Evolutionary conservation across 2,888 invertebrate genomes (phyloP), one percentile per base, ranked within the genome.

Genomic region (Blastobasis adustella): DNA sequence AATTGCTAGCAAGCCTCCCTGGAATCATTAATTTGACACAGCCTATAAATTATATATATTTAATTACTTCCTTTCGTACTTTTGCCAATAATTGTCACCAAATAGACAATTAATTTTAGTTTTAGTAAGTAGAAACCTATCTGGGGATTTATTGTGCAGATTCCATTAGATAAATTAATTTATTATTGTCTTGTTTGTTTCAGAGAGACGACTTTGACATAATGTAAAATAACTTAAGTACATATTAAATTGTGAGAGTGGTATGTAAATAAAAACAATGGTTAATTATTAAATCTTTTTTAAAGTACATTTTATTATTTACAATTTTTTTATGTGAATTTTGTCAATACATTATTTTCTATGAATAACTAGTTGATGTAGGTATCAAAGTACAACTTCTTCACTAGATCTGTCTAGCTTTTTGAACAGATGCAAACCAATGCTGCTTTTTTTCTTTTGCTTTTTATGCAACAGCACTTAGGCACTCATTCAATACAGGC

Each of bases 161-260:
- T 37, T 44, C 7, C 46, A 37, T 23, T 45, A 10, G 10, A 39
- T 45, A 41, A 43, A 41, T 41, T 37, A 44, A 37, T 8, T 45
- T 10, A 48, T 23, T 40, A 37, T 53, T 51, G 3, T 23, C 59
- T 53, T 63, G 62, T 70, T 80, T 79, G 67, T 90, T 90, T 65
- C 89, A 90, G 90, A 81, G 90, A 56, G 90, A 90, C 62, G 90
- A 90, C 62, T 90, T 89, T 58, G 89, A 89, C n/a, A 78, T 86
- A 76, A 57, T 87, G 46, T 88, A 70, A 63, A 39, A 8, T 40
- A 40, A 3, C 2, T 3, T 40, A 40, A 9, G 9, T 8, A 40
- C 6, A 40, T 8, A 40, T 1, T 40, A 42, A 45, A 44, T 5
- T 5, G 9, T 47, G 38, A 37, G n/a, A 47, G 38, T 23, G 23